These are phyloP conservation scores for Himalopsyche tibetana DNA, from an alignment of 2,888 invertebrate genomes.

Conservation along the genomic window DNA sequence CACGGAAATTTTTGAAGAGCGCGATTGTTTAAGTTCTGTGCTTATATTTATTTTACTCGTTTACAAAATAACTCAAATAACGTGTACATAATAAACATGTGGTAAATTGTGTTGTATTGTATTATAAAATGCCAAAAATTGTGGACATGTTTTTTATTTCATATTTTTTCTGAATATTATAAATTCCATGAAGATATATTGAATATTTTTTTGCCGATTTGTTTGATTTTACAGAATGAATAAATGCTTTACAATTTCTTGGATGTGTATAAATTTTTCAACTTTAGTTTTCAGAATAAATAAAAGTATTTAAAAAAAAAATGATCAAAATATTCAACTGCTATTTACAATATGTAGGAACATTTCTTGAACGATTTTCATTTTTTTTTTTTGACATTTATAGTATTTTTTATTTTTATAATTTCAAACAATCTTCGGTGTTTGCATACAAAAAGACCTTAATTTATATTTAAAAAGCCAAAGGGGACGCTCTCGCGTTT, in stretches of 20 bases:
- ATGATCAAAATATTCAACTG: constrained; percentile 58
- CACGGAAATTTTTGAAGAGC: too few species aligned
- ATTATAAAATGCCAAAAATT: too few species aligned
- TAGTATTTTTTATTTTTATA: constrained; percentile 51
- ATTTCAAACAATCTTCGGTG: constrained; percentile 33
- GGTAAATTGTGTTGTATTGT: too few species aligned
- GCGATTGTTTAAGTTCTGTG: too few species aligned
- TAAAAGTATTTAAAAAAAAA: constrained; percentile 51
- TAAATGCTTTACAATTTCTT: constrained; percentile 21
- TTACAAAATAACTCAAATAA: too few species aligned
- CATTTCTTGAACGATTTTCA: constrained; percentile 56
- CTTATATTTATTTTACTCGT: too few species aligned
- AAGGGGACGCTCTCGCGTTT: constrained; percentile 41
- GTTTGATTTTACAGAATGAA: background rate
- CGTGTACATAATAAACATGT: too few species aligned
- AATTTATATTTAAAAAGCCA: constrained; percentile 53
- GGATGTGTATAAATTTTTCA: constrained; percentile 32
- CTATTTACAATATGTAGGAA: constrained; percentile 65
- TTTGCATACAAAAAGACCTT: constrained; percentile 50
- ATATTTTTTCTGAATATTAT: too few species aligned
- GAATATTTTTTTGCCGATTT: too few species aligned
- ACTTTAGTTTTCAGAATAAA: constrained; percentile 36
- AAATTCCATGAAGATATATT: too few species aligned
- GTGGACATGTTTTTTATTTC: too few species aligned
- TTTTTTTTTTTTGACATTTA: constrained; percentile 51